Percentiles rank a stretch among this genome's conserved stretches.
These are phyloP conservation scores for Nomia melanderi DNA, from an alignment of 1,140 invertebrate species.

Conservation along the genomic window DNA sequence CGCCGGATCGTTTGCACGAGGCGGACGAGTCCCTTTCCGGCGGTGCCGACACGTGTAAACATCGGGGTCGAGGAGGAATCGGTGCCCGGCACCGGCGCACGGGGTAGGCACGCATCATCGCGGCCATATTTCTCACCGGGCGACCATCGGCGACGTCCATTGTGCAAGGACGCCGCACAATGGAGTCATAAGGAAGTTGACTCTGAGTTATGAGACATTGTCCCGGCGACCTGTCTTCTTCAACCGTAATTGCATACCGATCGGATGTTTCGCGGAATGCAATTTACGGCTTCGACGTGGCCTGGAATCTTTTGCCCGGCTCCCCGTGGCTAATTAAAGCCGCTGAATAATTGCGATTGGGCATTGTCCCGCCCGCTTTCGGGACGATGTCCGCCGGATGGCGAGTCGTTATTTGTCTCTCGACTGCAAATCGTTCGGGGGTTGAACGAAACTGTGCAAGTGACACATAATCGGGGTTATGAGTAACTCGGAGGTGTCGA, in stretches of 20 bases:
- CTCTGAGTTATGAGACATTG: slow-evolving; percentile 62
- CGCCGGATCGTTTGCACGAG: slow-evolving; percentile 68
- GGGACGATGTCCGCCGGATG: background rate
- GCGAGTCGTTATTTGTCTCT: too few species aligned
- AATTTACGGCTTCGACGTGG: slow-evolving; percentile 45
- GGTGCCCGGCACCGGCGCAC: background rate
- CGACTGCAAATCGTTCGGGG: too few species aligned
- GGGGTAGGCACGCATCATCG: slow-evolving; percentile 36
- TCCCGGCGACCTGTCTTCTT: slow-evolving; percentile 36
- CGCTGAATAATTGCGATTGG: background rate
- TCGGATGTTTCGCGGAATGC: slow-evolving; percentile 46
- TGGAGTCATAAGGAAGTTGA: slow-evolving; percentile 53
- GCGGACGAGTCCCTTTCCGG: slow-evolving; percentile 62
- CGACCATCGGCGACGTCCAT: slow-evolving; percentile 22
- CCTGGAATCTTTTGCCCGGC: slow-evolving; percentile 14
- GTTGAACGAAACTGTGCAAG: too few species aligned
- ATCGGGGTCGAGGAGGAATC: slow-evolving; percentile 13
- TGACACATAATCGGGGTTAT: too few species aligned
- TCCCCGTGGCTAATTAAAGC: slow-evolving; percentile 42
- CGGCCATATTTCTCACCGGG: slow-evolving; percentile 18
- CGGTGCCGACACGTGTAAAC: slow-evolving; percentile 64
- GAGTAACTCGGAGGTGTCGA: too few species aligned
- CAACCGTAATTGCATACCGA: slow-evolving; percentile 57
- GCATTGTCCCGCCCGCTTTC: background rate
- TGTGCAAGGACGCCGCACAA: slow-evolving; percentile 51